These are phyloP conservation scores for Clarias gariepinus DNA, from an alignment of 2,113 vertebrate genomes.

Conservation along the genomic window DNA sequence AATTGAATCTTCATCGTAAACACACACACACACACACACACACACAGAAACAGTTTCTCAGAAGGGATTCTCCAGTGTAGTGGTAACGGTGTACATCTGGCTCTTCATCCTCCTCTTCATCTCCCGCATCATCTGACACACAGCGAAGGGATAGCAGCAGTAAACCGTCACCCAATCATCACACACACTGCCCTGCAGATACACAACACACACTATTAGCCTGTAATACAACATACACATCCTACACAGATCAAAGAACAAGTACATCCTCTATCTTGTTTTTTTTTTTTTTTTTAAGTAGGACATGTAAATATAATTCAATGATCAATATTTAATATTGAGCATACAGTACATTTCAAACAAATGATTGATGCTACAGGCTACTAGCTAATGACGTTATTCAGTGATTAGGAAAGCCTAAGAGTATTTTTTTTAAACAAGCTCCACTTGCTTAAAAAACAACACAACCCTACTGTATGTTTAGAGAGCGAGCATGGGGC, in stretches of 20 bases:
- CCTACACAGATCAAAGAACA: background rate
- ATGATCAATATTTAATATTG: background rate
- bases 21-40: background rate
- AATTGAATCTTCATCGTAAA: background rate
- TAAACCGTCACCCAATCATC: conserved; percentile 74
- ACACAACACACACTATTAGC: conserved; percentile 50
- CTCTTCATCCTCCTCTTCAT: conserved; percentile 71
- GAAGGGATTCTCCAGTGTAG: conserved; percentile 57
- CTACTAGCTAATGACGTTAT: background rate
- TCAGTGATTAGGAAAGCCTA: too few relatives aligned
- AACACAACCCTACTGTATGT: background rate
- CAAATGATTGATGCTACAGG: background rate
- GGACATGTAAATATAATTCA: background rate
- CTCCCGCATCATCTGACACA: conserved; percentile 79
- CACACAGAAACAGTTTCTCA: conserved; percentile 27
- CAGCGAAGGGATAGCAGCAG: conserved; percentile 79
- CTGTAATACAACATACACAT: conserved; percentile 51
- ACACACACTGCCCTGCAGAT: conserved; percentile 71
- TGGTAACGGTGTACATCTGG: conserved; percentile 73
- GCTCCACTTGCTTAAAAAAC: background rate
- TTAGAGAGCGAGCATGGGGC: background rate
- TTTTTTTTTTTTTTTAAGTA: background rate
- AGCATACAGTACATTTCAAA: background rate
- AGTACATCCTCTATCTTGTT: background rate
- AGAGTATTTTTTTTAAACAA: too few relatives aligned